Base-by-base conservation (phyloP, 1,140 invertebrate species). In the Aporrectodea caliginosa region DNA sequence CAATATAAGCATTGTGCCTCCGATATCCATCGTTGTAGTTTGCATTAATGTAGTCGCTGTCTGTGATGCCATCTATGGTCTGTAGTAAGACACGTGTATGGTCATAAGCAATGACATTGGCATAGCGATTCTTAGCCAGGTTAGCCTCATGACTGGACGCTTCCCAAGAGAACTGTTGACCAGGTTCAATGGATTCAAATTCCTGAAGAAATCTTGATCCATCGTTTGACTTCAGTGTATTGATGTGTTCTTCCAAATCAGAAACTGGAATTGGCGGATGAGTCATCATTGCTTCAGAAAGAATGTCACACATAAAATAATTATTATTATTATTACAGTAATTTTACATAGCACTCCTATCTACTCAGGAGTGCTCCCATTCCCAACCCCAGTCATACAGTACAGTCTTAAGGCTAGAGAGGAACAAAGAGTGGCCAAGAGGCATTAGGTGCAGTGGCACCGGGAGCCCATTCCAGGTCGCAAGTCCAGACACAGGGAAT, bases 121-220 rank as follows among this genome's bases (percentile, higher is more conserved):
- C 99, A 88, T 99, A 99, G 6, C 98, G 91, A 90, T 99, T 99
- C 90, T 99, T 99, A 0, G 95, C 94, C 84, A 98, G 98, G 86
- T 99, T 99, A 0, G 97, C 92, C 87, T 99, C 97, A 91, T 35
- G 33, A 29, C 29, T 35, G 0, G 75, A 76, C 16, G 33, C 43
- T 35, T 76, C 35, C 32, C 75, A 76, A n/a, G 35, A 35, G 75
- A 35, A 76, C 75, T 76, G 75, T 35, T 76, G 75, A 14, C 75
- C 75, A 6, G 75, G 75, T 68, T 76, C 75, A n/a, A 76, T 76
- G 35, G 75, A 76, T n/a, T 76, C 75, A 35, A 35, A 76, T n/a
- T 76, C 75, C 33, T 76, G 75, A n/a, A 35, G 32, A 29, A 76
- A 58, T 29, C 33, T 22, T n/a, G 29, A 35, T 14, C 75, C 75